A percentile compares a stretch with the other conserved stretches of the same genome.
Conservation (phyloP, 2,113 vertebrate species). For the Dendrocopos noguchii region DNA sequence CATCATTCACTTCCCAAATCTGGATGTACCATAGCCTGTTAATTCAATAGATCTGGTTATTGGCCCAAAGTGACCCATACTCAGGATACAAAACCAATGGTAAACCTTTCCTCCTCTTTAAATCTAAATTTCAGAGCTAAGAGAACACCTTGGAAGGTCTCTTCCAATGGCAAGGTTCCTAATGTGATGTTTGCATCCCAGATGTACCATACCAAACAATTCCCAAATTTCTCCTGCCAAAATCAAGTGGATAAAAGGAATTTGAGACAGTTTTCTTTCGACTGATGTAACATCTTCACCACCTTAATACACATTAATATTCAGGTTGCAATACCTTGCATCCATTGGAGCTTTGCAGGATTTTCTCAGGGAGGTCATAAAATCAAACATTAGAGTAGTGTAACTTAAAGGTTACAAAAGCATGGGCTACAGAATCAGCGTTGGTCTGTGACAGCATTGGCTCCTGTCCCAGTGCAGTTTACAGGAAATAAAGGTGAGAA, state of each 20-base stretch:
- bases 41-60: neutral
- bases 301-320: slow-evolving; percentile 49
- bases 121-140: neutral
- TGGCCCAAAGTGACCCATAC: neutral
- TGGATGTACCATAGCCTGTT: neutral
- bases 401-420: slow-evolving; percentile 71
- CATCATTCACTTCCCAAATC: neutral
- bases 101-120: neutral
- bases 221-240: neutral
- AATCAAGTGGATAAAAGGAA: neutral
- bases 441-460: slow-evolving; percentile 55
- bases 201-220: neutral
- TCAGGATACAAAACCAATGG: neutral
- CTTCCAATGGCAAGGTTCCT: neutral
- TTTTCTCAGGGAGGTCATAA: slow-evolving; percentile 71
- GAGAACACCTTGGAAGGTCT: neutral
- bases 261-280: neutral
- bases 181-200: neutral
- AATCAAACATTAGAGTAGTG: slow-evolving; percentile 68
- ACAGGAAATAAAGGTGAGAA: slow-evolving; percentile 48
- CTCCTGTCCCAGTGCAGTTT: slow-evolving; percentile 30
- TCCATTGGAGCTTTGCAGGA: slow-evolving; percentile 60
- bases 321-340: slow-evolving; percentile 49
- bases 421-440: slow-evolving; percentile 44
- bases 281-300: neutral